Base-by-base conservation (phyloP, 2,113 vertebrate genomes). In the Tricholaema leucomelas region DNA sequence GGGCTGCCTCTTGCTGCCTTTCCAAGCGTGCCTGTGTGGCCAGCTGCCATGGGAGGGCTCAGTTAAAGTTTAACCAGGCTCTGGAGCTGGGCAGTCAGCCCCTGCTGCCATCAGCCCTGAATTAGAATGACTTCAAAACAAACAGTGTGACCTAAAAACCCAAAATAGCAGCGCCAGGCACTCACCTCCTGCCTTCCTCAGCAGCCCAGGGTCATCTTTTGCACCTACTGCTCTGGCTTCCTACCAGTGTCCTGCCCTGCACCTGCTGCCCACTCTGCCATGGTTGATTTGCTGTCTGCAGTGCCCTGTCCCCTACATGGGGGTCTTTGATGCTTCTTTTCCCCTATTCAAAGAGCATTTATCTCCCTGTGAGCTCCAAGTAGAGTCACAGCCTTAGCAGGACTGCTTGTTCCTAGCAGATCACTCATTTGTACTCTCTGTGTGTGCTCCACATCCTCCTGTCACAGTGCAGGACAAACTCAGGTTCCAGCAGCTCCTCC, bases 121-220 rank as follows among this genome's bases (percentile, higher is more conserved):
- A 87, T 90, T 85, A 81, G 91, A 91, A 90, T 27, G 38, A 81
- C 89, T 91, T 89, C 87, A 87, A 94, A 95, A 82, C 85, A 95
- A 92, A 93, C 19, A 80, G 24, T 40, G 36, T 94, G 90, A 94
- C 61, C 75, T 95, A 75, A 87, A 71, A 74, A 40, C 6, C 40
- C 73, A 85, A 94, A 94, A 77, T 59, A 85, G 79, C 85, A 80
- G 31, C 10, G 19, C 67, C 74, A 9, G 24, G 70, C 52, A 31
- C 6, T 61, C 44, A 55, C 31, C 36, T 80, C 35, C 63, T 89
- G 75, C 50, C 35, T 92, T 84, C 71, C 81, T 50, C 84, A 93
- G 94, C 87, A 91, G 31, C 64, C 44, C 12, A 3, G 87, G 81
- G 52, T 44, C n/a, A n/a, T 69, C 35, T 48, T 42, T 86, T 78